These are phyloP conservation scores for Deilephila elpenor DNA, from an alignment of 2,888 invertebrate genomes.

Conservation along the genomic window DNA sequence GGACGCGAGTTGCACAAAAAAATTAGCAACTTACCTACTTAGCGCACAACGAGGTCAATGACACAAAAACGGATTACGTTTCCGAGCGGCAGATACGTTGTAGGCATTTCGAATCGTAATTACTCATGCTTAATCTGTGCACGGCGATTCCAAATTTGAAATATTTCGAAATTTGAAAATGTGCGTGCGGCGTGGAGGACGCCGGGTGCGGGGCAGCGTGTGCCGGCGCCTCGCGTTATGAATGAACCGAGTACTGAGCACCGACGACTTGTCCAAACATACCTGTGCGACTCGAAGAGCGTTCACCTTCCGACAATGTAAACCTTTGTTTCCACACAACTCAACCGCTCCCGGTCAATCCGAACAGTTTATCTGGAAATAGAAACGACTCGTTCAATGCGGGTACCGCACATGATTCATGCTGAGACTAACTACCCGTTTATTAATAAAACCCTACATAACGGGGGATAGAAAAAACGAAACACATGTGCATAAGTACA, in stretches of 20 bases:
- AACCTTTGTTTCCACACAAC: constrained; percentile 80
- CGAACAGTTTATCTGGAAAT: constrained; percentile 82
- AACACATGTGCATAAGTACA: constrained; percentile 72
- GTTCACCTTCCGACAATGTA: constrained; percentile 80
- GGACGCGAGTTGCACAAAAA: constrained; percentile 64
- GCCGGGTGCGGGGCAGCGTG: constrained; percentile 33
- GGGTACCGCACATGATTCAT: constrained; percentile 59
- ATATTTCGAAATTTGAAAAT: constrained; percentile 42
- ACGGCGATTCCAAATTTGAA: constrained; percentile 51
- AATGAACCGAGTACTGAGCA: constrained; percentile 42
- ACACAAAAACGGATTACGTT: constrained; percentile 73
- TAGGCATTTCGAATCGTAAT: constrained; percentile 69
- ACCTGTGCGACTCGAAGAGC: constrained; percentile 77
- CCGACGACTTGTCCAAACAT: constrained; percentile 66
- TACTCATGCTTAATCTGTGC: constrained; percentile 63
- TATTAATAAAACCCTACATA: constrained; percentile 68
- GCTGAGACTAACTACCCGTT: constrained; percentile 72
- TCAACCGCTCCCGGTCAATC: constrained; percentile 80
- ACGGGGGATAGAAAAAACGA: constrained; percentile 65
- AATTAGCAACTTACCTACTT: constrained; percentile 66
- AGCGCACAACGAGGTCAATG: constrained; percentile 72
- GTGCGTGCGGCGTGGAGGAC: constrained; percentile 46
- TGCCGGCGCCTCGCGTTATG: constrained; percentile 27
- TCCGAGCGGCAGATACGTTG: constrained; percentile 64
- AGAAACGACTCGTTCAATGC: constrained; percentile 80